phyloP scores from a whole-genome alignment of 2,113 vertebrate species.

The Pelusios castaneus region DNA sequence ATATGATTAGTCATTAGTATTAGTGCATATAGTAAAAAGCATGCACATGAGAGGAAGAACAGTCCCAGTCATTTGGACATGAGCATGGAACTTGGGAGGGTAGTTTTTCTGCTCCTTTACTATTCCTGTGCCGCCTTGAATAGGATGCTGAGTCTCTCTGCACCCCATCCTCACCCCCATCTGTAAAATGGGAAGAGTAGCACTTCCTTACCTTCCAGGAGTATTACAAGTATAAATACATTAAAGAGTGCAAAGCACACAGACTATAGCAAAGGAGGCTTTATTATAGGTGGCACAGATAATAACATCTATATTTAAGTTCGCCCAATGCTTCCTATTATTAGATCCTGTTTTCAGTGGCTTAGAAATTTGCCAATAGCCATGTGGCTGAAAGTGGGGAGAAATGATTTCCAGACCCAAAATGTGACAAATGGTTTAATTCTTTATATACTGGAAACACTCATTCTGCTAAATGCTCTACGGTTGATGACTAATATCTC shows the following conservation, averaged over 20 bases:
- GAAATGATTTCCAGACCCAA: not conserved
- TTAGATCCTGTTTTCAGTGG: not conserved
- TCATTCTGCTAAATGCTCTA: not conserved
- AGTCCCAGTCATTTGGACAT: not conserved
- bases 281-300: not conserved
- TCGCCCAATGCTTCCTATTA: not conserved
- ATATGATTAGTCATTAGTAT: not conserved
- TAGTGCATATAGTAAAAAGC: not conserved
- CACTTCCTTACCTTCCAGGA: not conserved
- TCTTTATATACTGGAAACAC: not conserved
- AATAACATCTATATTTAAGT: not conserved
- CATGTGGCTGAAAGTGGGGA: not conserved
- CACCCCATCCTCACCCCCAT: not conserved
- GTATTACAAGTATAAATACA: not conserved
- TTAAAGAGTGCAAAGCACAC: not conserved
- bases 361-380: not conserved
- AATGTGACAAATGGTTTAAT: not conserved
- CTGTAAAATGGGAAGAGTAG: not conserved
- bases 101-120: not conserved
- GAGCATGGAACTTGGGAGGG: not conserved
- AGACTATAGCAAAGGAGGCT: not conserved
- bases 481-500: not conserved
- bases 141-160: not conserved
- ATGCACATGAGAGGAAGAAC: not conserved
- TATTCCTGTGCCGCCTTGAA: not conserved